Evolutionary conservation across 2,888 invertebrate species (phyloP).

Genomic region (Trachelus troglodyta): DNA sequence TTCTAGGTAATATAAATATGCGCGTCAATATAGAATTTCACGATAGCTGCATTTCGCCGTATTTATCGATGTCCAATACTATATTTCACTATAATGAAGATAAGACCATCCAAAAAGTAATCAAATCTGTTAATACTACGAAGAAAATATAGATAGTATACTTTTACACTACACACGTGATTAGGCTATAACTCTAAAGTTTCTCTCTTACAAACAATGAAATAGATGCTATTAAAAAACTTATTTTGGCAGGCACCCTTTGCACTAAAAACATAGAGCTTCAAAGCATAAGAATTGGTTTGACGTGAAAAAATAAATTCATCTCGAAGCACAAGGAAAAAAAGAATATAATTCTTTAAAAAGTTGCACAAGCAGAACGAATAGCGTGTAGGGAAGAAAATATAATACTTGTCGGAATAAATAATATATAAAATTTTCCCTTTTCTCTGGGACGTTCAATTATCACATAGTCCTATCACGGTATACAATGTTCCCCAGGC

Average conservation of each 20-base stretch:
- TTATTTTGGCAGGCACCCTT: background rate
- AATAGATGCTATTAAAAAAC: background rate
- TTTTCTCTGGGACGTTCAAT: background rate
- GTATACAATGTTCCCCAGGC: background rate
- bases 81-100: background rate
- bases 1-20: background rate
- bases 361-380: background rate
- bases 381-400: background rate
- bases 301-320: background rate
- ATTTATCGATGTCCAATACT: no score
- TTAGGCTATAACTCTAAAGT: background rate
- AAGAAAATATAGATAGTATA: background rate
- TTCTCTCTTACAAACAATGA: background rate
- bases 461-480: background rate
- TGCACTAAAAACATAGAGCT: background rate
- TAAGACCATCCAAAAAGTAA: no score
- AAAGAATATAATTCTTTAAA: background rate
- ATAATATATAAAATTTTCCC: background rate
- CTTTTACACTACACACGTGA: background rate
- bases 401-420: background rate
- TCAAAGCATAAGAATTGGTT: background rate
- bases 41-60: no score
- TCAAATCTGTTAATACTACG: background rate
- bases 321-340: background rate
- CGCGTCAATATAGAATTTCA: no score